Percentiles rank a stretch among this genome's conserved stretches.
Conservation (phyloP, 2,113 vertebrate genomes). For the Catharus minimus region DNA sequence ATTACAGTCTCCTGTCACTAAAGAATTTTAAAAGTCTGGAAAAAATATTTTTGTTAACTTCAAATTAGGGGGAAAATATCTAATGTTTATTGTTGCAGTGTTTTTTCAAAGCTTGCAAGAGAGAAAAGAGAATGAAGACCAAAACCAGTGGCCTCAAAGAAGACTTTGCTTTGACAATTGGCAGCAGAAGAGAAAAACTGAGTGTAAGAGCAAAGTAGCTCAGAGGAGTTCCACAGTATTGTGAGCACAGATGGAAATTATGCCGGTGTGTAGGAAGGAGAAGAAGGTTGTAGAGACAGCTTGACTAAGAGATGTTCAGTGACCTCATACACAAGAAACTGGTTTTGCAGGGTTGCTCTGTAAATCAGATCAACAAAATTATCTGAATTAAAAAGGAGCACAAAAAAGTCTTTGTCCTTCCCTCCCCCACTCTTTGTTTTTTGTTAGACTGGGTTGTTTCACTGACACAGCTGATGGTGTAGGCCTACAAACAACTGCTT, state of each 20-base stretch:
- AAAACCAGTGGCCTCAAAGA: not conserved
- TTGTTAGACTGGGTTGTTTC: not conserved
- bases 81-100: not conserved
- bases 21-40: not conserved
- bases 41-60: not conserved
- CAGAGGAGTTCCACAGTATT: not conserved
- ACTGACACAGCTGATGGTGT: not conserved
- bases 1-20: not conserved
- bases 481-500: not conserved
- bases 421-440: conserved; percentile 24
- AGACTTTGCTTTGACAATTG: not conserved
- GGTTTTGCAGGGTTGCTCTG: conserved; percentile 11
- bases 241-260: not conserved
- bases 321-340: conserved; percentile 6
- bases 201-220: not conserved
- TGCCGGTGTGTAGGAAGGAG: not conserved
- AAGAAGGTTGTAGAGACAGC: not conserved
- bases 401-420: conserved; percentile 4
- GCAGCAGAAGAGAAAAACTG: not conserved
- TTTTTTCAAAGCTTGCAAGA: not conserved
- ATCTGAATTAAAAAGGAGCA: conserved; percentile 7
- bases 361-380: conserved; percentile 25
- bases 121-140: not conserved
- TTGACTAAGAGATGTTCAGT: not conserved
- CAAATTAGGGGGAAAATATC: not conserved